Evolutionary conservation across 2,888 invertebrate genomes (phyloP), one percentile per base, ranked within the genome.

Genomic region (Drosophila niveifrons): DNA sequence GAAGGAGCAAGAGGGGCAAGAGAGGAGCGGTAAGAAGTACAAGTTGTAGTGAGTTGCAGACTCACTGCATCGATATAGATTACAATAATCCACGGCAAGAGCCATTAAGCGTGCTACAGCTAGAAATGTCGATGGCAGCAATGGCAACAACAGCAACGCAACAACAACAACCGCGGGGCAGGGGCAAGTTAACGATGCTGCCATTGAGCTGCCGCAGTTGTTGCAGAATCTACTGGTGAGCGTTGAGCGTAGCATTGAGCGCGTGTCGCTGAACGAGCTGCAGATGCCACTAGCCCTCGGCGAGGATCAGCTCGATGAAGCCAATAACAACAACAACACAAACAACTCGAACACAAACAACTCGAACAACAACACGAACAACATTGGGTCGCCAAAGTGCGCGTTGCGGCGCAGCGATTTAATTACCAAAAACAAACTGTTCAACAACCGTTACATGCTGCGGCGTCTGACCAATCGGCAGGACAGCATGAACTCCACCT

Each of bases 231-330:
- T 95, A 58, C 93, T 95, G 53, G 94, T 95, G 57, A 94, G 95
- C 65, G 95, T 95, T 57, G 95, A 95, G 91, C 94, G 94, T 67
- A 95, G 95, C 77, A 95, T 95, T 86, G 95, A 95, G 86, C 93
- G 95, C 69, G 94, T 95, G 73, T 94, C 94, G 70, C 91, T 95
- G 77, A 95, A 95, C 91, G 95, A 95, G 79, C 91, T 95, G 63
- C 93, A 94, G 70, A 94, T 95, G 90, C 95, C 95, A 34, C 78
- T 94, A 93, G 90, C 93, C 93, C 57, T 93, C 93, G 93, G 93
- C 80, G 80, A 83, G 69, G 80, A 80, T 4, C 76, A 76, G 41
- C 71, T 75, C 51, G 83, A 78, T 48, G 80, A 85, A 70, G 52
- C 75, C 59, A 88, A 74, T 73, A 78, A 75, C 58, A 71, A 74